Evolutionary conservation across 35 echinoderm and acorn worm species (phyloP), one percentile per base, ranked within the genome.

Genomic region (Ptychodera flava): DNA sequence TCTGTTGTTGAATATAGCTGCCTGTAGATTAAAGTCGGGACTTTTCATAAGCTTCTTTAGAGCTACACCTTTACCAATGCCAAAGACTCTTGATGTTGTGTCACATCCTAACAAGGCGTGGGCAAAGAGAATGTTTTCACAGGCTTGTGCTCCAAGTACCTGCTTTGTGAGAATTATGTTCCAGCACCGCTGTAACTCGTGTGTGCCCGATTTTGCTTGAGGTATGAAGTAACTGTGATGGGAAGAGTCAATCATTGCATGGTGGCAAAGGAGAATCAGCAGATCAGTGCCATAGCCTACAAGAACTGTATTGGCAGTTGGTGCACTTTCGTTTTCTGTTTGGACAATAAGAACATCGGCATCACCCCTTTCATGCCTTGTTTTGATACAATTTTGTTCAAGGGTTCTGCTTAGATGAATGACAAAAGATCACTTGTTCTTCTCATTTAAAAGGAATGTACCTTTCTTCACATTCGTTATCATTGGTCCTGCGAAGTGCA

Each of bases 81-180:
- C 87, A 89, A 85, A 89, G 28, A 93, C 6, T 79, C 77, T 34
- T 53, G 82, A 89, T 53, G 87, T 88, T 82, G 91, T 80, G 36
- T 93, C 91, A 85, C 91, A 93, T 16, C 86, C 91, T 28, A 82
- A 35, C 0, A 93, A 28, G 37, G 87, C 86, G 64, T 93, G 87
- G 32, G 76, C 35, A 36, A 93, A 93, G 10, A 89, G 82, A 31
- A 80, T 28, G 75, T 81, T 83, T 36, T 30, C 53, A 34, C 88
- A 89, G 78, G 79, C 32, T 28, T 33, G 79, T 28, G 37, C 30
- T 78, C 88, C 88, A 28, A 84, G 32, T 14, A 16, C 64, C 35
- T 28, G 31, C 77, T 52, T 31, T 16, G 81, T 84, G n/a, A 33
- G 35, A 28, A 64, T 33, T 16, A 89, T 89, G 53, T 82, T 64